These are phyloP conservation scores for Micoletzkya japonica DNA, from an alignment of 2,888 invertebrate species.

Conservation along the genomic window DNA sequence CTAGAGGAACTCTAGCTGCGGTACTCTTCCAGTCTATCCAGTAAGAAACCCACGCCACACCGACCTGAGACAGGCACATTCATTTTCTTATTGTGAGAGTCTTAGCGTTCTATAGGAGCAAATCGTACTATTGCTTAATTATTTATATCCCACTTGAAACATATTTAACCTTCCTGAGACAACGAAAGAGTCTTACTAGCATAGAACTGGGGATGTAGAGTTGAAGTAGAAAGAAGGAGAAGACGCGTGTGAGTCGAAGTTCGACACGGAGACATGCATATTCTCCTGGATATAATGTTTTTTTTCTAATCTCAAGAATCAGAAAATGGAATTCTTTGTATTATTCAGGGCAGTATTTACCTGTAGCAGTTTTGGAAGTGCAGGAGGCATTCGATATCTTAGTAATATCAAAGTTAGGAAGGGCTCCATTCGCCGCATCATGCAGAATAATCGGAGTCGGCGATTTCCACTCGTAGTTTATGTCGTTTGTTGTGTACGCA, in stretches of 20 bases:
- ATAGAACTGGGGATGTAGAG: slow-evolving; percentile 57
- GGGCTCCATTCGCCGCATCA: slow-evolving; percentile 68
- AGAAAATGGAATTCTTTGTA: neutral
- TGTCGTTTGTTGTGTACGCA: slow-evolving; percentile 94
- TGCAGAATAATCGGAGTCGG: slow-evolving; percentile 81
- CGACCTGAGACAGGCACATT: slow-evolving; percentile 39
- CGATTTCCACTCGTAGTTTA: slow-evolving; percentile 89
- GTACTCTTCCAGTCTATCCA: slow-evolving; percentile 64
- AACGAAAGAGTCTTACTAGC: slow-evolving; percentile 31
- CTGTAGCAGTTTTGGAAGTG: slow-evolving; percentile 93
- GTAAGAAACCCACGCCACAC: slow-evolving; percentile 60
- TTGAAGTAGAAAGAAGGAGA: slow-evolving; percentile 63
- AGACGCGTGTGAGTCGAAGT: slow-evolving; percentile 59
- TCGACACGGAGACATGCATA: slow-evolving; percentile 62
- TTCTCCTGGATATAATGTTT: slow-evolving; percentile 32
- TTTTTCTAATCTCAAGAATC: neutral
- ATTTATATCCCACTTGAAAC: neutral
- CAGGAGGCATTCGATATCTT: slow-evolving; percentile 91
- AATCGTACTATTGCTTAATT: neutral
- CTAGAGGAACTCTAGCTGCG: slow-evolving; percentile 63
- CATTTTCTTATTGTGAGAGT: neutral
- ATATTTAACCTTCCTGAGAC: neutral
- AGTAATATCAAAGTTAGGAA: slow-evolving; percentile 89
- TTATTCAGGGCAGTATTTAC: slow-evolving; percentile 67
- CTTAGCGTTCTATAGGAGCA: neutral